Evolutionary conservation across 2,113 vertebrate species (phyloP).

Genomic region (Platycercus adscitus): DNA sequence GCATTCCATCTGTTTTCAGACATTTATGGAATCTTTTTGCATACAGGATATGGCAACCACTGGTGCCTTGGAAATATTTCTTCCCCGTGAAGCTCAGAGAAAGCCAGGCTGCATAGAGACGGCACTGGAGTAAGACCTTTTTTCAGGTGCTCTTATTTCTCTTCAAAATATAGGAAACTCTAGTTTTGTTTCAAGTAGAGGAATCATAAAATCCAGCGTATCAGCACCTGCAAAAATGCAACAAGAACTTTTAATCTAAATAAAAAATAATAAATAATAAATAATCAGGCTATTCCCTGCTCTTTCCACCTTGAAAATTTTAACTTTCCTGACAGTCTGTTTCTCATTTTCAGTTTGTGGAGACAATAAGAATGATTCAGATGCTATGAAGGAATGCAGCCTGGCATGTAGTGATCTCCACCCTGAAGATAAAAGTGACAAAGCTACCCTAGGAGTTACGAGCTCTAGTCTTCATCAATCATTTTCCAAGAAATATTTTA

Average conservation of each 20-base stretch:
- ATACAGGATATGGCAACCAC: conserved; percentile 59
- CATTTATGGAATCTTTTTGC: conserved; percentile 68
- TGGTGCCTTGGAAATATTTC: conserved; percentile 53
- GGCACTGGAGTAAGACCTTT: neutral
- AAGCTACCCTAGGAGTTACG: conserved; percentile 38
- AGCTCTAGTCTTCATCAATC: conserved; percentile 48
- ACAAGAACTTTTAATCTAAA: neutral
- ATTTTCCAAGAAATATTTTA: conserved; percentile 25
- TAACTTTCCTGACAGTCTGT: conserved; percentile 56
- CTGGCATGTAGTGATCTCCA: conserved; percentile 41
- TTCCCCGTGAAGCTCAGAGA: neutral
- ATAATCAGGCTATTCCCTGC: neutral
- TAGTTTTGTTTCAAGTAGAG: neutral
- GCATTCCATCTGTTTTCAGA: conserved; percentile 69
- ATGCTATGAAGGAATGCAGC: conserved; percentile 60
- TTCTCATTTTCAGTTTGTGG: conserved; percentile 68
- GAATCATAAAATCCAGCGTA: neutral
- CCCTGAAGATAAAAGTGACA: conserved; percentile 58
- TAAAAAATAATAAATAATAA: neutral
- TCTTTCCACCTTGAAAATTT: conserved; percentile 46
- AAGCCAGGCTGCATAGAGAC: neutral
- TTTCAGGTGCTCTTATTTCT: conserved; percentile 18
- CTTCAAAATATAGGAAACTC: conserved; percentile 5
- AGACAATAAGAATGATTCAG: conserved; percentile 68
- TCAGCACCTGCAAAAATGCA: neutral